These are phyloP conservation scores for Dipodomys merriami DNA, from an alignment of 2,113 vertebrate genomes.

Conservation along the genomic window DNA sequence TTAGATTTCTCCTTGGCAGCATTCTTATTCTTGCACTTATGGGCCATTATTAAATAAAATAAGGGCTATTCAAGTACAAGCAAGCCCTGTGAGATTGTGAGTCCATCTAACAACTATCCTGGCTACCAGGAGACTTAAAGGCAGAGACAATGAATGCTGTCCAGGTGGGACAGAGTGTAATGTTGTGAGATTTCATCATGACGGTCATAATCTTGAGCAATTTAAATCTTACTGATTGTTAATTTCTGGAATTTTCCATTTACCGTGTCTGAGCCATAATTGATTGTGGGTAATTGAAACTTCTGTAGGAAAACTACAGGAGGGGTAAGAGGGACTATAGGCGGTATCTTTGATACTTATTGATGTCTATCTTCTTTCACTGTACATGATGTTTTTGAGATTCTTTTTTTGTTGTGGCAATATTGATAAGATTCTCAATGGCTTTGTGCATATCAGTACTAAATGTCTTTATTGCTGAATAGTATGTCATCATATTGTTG, in stretches of 20 bases:
- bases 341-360: fast-evolving
- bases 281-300: neutral
- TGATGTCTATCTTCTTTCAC: neutral
- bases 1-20: neutral
- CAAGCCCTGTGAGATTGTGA: neutral
- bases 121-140: neutral
- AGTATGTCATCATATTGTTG: neutral
- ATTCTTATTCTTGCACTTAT: neutral
- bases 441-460: too few relatives aligned
- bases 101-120: neutral
- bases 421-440: too few relatives aligned
- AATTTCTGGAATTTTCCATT: neutral
- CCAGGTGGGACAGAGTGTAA: neutral
- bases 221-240: neutral
- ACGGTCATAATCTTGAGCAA: neutral
- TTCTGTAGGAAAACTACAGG: neutral
- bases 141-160: too few relatives aligned
- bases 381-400: neutral
- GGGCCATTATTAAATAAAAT: neutral
- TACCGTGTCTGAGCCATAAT: neutral
- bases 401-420: neutral
- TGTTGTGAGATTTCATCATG: neutral
- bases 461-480: neutral
- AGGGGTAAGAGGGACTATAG: neutral
- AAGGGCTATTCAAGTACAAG: neutral